phyloP scores from a whole-genome alignment of 2,888 invertebrate species.

The Cancer borealis region DNA sequence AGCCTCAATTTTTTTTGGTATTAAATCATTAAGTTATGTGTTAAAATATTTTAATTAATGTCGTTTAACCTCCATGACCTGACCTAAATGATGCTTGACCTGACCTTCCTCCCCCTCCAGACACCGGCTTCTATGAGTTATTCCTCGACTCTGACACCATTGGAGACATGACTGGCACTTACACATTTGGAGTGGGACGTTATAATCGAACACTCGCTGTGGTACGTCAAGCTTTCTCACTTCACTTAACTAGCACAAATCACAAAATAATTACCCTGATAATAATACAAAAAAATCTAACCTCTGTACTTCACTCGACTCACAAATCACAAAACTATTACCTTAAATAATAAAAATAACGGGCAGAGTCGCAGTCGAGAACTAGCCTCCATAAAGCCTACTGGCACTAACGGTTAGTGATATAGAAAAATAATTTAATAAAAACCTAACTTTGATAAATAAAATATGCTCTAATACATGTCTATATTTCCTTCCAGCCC shows the following conservation, averaged over 20 bases:
- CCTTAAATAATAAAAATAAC: too few species aligned
- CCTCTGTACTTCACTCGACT: too few species aligned
- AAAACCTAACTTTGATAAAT: background rate
- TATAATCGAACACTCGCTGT: constrained; percentile 60
- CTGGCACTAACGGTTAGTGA: too few species aligned
- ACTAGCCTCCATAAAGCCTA: too few species aligned
- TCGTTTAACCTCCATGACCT: background rate
- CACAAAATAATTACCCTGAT: too few species aligned
- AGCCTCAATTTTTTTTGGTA: background rate
- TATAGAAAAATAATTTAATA: too few species aligned
- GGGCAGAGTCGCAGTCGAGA: too few species aligned
- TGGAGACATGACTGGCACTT: constrained; percentile 57
- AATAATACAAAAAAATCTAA: too few species aligned
- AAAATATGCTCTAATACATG: background rate
- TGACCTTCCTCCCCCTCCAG: constrained; percentile 38
- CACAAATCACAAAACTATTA: too few species aligned
- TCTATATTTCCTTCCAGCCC: constrained; percentile 31
- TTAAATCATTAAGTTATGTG: background rate
- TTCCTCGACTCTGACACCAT: constrained; percentile 70
- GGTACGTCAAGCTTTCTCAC: background rate
- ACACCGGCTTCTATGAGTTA: constrained; percentile 74
- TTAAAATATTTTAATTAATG: background rate
- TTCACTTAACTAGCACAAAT: too few species aligned
- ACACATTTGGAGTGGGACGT: constrained; percentile 66
- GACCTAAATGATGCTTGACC: background rate